A percentile compares a stretch with the other conserved stretches of the same genome.
phyloP scores from a whole-genome alignment of 2,113 vertebrate genomes.

The Clinocottus analis region DNA sequence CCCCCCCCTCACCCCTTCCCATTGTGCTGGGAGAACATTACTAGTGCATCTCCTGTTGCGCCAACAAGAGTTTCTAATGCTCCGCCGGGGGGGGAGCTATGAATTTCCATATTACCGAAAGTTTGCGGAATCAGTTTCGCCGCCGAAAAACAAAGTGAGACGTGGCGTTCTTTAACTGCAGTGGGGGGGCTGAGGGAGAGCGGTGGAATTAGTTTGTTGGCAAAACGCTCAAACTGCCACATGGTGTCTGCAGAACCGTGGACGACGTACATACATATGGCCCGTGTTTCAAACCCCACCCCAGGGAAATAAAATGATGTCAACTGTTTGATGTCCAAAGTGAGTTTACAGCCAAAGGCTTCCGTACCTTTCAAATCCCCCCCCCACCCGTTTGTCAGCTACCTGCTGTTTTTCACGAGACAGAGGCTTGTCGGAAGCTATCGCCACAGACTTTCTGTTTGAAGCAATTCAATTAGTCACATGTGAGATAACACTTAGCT shows the following conservation, averaged over 20 bases:
- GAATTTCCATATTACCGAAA: too few relatives aligned
- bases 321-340: conserved; percentile 85
- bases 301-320: conserved; percentile 79
- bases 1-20: too few relatives aligned
- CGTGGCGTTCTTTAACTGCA: conserved; percentile 48
- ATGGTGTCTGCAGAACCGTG: conserved; percentile 63
- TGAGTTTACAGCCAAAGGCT: conserved; percentile 84
- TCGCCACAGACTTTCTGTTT: conserved; percentile 78
- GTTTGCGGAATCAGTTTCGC: conserved; percentile 70
- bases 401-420: conserved; percentile 86
- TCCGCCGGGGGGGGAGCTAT: too few relatives aligned
- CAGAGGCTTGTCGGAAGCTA: conserved; percentile 80
- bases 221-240: conserved; percentile 65
- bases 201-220: conserved; percentile 54
- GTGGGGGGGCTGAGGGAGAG: conserved; percentile 25
- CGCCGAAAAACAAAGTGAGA: conserved; percentile 24
- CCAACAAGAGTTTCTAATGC: too few relatives aligned
- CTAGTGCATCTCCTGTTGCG: too few relatives aligned
- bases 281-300: conserved; percentile 75
- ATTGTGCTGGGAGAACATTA: too few relatives aligned
- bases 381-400: conserved; percentile 83
- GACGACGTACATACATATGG: conserved; percentile 73
- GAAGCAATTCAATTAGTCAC: conserved; percentile 83
- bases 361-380: conserved; percentile 76
- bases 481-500: conserved; percentile 77